Evolutionary conservation across 2,797 vertebrate species (phyloP).

Genomic region (Pipistrellus nathusii): DNA sequence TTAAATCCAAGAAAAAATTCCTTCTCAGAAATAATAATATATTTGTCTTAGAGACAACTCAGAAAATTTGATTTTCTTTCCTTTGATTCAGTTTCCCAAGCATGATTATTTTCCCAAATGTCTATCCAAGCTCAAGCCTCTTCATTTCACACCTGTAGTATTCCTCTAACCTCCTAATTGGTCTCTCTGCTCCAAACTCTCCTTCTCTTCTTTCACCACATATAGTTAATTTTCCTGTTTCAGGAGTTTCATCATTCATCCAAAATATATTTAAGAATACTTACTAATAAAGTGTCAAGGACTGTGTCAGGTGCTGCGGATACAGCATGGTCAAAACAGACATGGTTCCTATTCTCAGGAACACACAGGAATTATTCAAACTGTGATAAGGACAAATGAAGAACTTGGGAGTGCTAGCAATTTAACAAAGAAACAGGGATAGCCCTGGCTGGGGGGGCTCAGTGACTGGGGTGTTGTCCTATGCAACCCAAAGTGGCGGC

Average conservation of each 20-base stretch:
- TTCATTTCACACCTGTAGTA: neutral
- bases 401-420: neutral
- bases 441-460: no score
- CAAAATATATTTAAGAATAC: slow-evolving; percentile 31
- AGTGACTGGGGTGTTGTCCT: no score
- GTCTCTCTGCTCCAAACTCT: slow-evolving; percentile 18
- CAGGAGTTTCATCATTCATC: slow-evolving; percentile 3
- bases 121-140: neutral
- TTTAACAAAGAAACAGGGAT: slow-evolving; percentile 26
- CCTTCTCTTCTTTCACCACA: neutral
- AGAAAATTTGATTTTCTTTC: slow-evolving; percentile 49
- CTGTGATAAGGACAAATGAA: neutral
- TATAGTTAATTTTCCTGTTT: slow-evolving; percentile 11
- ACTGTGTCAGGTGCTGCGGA: neutral
- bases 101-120: neutral
- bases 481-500: no score
- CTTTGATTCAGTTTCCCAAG: slow-evolving; percentile 30
- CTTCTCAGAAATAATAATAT: slow-evolving; percentile 19
- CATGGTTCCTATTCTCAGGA: neutral
- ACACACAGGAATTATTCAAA: neutral
- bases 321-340: neutral
- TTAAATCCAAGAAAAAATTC: neutral
- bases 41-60: neutral
- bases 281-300: neutral
- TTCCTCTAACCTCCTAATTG: slow-evolving; percentile 9